These are phyloP conservation scores for Scaptomyza montana DNA, from an alignment of 1,140 invertebrate species.

Conservation along the genomic window DNA sequence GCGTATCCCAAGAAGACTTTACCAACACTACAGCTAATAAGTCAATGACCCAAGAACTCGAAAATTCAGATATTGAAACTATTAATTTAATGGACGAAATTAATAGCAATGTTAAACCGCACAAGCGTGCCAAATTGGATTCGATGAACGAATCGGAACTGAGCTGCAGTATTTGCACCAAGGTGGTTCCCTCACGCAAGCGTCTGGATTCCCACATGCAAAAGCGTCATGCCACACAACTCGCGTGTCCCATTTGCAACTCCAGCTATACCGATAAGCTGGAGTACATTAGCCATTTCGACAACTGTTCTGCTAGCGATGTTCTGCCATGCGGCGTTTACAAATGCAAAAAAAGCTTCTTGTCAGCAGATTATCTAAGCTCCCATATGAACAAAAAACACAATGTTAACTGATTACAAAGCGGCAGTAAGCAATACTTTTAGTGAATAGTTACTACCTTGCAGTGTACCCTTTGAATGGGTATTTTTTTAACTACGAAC, in stretches of 20 bases:
- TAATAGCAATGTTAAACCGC: conserved; percentile 49
- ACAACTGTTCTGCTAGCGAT: conserved; percentile 1
- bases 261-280: neutral
- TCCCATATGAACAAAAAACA: conserved; percentile 51
- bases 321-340: conserved; percentile 42
- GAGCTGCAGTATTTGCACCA: conserved; percentile 54
- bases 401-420: conserved; percentile 19
- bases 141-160: conserved; percentile 17
- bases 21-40: neutral
- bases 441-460: too few species aligned
- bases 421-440: neutral
- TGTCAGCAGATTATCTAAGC: conserved; percentile 22
- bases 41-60: neutral
- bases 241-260: conserved; percentile 36
- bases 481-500: too few species aligned
- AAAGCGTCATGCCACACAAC: conserved; percentile 40
- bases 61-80: neutral
- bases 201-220: conserved; percentile 54
- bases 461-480: neutral
- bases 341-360: conserved; percentile 45
- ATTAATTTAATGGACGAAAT: conserved; percentile 45
- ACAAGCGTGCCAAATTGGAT: conserved; percentile 47
- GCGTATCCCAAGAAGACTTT: neutral
- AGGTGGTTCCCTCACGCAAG: conserved; percentile 25
- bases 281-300: conserved; percentile 50